Conservation (phyloP, 2,113 vertebrate species). For the Ciconia stormi region DNA sequence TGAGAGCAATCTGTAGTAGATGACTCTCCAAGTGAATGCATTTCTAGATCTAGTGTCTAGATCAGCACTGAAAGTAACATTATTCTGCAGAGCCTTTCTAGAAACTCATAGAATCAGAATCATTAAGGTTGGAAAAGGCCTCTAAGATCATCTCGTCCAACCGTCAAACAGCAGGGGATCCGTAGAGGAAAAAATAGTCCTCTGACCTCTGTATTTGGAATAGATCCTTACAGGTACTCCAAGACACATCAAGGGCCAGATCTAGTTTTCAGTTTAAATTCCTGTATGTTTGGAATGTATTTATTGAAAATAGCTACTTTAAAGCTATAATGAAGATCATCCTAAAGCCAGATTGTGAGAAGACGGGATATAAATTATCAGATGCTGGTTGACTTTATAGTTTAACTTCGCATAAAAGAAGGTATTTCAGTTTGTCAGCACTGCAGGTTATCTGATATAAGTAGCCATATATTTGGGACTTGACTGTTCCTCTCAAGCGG, state of each 20-base stretch:
- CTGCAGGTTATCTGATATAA: not conserved
- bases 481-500: not conserved
- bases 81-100: not conserved
- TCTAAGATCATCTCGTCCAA: too few species aligned
- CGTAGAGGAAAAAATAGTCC: rapidly evolving
- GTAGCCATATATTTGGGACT: not conserved
- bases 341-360: not conserved
- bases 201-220: not conserved
- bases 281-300: not conserved
- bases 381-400: not conserved
- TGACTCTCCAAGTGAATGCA: not conserved
- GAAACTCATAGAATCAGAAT: not conserved
- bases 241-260: not conserved
- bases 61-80: not conserved
- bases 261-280: not conserved
- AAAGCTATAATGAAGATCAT: not conserved
- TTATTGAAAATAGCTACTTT: not conserved
- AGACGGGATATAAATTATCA: not conserved
- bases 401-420: not conserved
- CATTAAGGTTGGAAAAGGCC: too few species aligned
- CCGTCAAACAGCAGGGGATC: not conserved
- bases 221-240: not conserved
- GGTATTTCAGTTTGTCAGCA: not conserved
- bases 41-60: not conserved
- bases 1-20: not conserved